Evolutionary conservation across 2,113 vertebrate species (phyloP).

Genomic region (Sinocyclocheilus anshuiensis): DNA sequence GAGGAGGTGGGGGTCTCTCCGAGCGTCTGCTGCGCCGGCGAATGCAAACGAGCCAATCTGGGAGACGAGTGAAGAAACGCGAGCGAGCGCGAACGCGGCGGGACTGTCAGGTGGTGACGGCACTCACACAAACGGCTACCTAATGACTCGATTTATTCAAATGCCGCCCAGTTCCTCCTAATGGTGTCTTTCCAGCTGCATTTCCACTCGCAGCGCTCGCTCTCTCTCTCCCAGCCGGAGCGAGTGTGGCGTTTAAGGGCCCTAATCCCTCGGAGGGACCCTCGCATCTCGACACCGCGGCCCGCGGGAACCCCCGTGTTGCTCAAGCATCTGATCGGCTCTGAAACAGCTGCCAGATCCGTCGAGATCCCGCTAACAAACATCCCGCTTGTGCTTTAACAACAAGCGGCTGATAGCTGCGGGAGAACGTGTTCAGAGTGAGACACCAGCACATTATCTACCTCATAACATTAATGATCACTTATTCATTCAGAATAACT

Average conservation of each 20-base stretch:
- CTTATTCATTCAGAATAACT: not conserved
- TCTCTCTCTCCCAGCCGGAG: constrained; percentile 29
- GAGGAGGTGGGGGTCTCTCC: constrained; percentile 66
- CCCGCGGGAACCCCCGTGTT: constrained; percentile 52
- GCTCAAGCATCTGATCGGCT: constrained; percentile 59
- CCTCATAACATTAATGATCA: not conserved
- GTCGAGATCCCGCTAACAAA: constrained; percentile 45
- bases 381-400: not conserved
- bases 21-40: constrained; percentile 84
- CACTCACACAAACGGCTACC: constrained; percentile 89
- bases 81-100: not conserved
- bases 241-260: constrained; percentile 54
- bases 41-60: constrained; percentile 89
- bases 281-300: constrained; percentile 43
- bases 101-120: constrained; percentile 87
- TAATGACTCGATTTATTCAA: constrained; percentile 92
- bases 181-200: constrained; percentile 91
- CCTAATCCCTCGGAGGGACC: constrained; percentile 52
- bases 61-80: constrained; percentile 29
- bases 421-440: not conserved
- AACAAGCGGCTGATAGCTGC: not conserved
- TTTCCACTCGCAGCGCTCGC: constrained; percentile 63
- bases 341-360: constrained; percentile 41
- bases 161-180: constrained; percentile 84
- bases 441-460: not conserved